These are phyloP conservation scores for Perithous albicinctus DNA, from an alignment of 2,888 invertebrate genomes.

Conservation along the genomic window DNA sequence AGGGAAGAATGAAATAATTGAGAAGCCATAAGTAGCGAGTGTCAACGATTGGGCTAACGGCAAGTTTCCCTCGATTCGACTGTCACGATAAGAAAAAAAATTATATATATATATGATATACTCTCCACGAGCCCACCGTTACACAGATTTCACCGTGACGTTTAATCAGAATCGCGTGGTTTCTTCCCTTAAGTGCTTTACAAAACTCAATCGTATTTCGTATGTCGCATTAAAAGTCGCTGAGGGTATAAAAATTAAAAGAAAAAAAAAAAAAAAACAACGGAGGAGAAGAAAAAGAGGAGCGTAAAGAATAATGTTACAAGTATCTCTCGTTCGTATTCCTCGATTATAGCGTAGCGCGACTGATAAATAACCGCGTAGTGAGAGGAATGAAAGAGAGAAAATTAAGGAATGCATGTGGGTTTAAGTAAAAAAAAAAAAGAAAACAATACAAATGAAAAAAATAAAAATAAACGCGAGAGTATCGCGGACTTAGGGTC, in stretches of 20 bases:
- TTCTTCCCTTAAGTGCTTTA: constrained; percentile 84
- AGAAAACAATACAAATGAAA: constrained; percentile 16
- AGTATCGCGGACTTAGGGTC: constrained; percentile 26
- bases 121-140: constrained; percentile 13
- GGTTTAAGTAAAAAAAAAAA: neutral
- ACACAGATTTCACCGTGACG: constrained; percentile 70
- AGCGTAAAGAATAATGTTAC: constrained; percentile 50
- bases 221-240: constrained; percentile 66
- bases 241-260: constrained; percentile 52
- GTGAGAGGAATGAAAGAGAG: constrained; percentile 38
- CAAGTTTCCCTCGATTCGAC: constrained; percentile 9
- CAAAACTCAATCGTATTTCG: constrained; percentile 76
- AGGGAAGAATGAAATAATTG: constrained; percentile 13
- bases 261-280: constrained; percentile 40
- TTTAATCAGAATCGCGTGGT: constrained; percentile 78
- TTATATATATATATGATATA: neutral
- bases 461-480: constrained; percentile 34
- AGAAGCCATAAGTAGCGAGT: neutral
- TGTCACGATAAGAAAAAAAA: constrained; percentile 16
- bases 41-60: neutral
- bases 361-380: constrained; percentile 56
- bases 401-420: neutral
- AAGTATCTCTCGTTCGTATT: constrained; percentile 61
- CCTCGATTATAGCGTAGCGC: constrained; percentile 59
- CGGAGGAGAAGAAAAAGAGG: constrained; percentile 43